phyloP scores from a whole-genome alignment of 2,888 invertebrate genomes.

The Napeogenes sylphis region DNA sequence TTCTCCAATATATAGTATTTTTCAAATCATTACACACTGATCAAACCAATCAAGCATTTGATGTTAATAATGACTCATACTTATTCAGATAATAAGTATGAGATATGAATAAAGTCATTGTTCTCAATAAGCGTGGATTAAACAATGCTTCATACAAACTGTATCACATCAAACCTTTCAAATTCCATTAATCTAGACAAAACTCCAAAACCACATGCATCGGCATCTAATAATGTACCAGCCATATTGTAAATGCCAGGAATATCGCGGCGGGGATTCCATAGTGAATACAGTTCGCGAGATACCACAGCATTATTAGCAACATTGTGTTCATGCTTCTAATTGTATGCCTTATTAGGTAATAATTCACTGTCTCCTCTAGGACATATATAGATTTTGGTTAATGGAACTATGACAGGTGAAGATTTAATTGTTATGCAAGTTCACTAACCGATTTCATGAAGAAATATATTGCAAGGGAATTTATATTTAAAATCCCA shows the following conservation, averaged over 20 bases:
- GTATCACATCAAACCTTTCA: neutral
- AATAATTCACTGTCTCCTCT: conserved; percentile 9
- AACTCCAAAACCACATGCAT: conserved; percentile 12
- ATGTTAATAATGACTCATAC: too few species aligned
- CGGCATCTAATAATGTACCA: conserved; percentile 19
- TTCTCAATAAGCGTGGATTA: too few species aligned
- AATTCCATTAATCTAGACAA: conserved; percentile 11
- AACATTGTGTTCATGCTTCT: conserved; percentile 22
- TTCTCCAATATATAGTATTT: too few species aligned
- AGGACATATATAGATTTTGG: neutral
- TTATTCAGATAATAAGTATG: too few species aligned
- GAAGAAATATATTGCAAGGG: too few species aligned
- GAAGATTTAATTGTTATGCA: too few species aligned
- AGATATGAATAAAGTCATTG: too few species aligned
- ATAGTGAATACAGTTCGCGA: conserved; percentile 20
- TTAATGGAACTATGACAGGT: neutral
- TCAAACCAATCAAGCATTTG: too few species aligned
- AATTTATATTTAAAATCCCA: too few species aligned
- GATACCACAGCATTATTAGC: conserved; percentile 27
- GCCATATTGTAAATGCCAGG: conserved; percentile 11
- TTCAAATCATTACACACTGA: too few species aligned
- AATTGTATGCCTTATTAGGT: conserved; percentile 19
- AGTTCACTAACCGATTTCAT: too few species aligned
- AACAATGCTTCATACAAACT: neutral
- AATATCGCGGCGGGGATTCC: conserved; percentile 17